A percentile compares a stretch with the other conserved stretches of the same genome.
phyloP scores from a whole-genome alignment of 2,888 invertebrate species.

The Cylindroiulus punctatus region DNA sequence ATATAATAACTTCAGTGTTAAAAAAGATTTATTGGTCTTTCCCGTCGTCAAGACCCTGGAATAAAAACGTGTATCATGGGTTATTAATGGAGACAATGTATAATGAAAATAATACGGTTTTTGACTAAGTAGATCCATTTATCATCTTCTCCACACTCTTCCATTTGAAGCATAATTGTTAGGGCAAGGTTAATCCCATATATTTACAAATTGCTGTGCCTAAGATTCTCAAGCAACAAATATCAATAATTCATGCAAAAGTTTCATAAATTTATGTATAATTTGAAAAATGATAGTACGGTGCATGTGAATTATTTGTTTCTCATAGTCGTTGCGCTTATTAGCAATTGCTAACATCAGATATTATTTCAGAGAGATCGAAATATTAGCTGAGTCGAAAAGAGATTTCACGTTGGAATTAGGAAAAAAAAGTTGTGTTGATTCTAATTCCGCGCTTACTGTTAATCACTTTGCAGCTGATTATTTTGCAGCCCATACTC shows the following conservation, averaged over 20 bases:
- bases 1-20: neutral
- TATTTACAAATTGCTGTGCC: neutral
- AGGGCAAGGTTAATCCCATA: neutral
- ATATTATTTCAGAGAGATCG: too few species aligned
- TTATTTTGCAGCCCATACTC: too few species aligned
- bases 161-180: neutral
- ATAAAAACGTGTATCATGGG: conserved; percentile 14
- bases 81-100: neutral
- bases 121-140: conserved; percentile 38
- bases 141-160: neutral
- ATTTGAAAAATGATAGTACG: neutral
- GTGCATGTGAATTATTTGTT: too few species aligned
- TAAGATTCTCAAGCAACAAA: too few species aligned
- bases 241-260: neutral
- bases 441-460: too few species aligned
- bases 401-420: too few species aligned
- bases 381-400: too few species aligned
- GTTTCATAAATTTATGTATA: neutral
- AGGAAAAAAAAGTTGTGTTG: too few species aligned
- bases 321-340: too few species aligned
- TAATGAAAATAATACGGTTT: neutral
- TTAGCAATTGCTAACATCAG: too few species aligned
- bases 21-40: neutral
- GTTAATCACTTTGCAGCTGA: too few species aligned
- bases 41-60: neutral